Base-by-base conservation (phyloP, 2,797 vertebrate genomes). In the Sarcoramphus papa region DNA sequence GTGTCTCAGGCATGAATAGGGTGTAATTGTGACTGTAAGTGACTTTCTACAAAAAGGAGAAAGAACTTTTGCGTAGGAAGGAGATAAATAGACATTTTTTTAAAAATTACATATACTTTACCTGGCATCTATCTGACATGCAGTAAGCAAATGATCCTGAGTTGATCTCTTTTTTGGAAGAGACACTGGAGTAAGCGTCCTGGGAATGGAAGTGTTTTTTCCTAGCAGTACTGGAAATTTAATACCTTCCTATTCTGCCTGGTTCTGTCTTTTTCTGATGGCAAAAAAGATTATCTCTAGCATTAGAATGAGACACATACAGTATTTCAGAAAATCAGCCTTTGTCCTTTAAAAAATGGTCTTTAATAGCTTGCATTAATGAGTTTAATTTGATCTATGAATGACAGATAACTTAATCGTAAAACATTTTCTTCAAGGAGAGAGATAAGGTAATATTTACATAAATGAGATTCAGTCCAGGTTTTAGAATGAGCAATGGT, bases 371-470 rank as follows among this genome's bases (percentile, higher is more conserved):
- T 91, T 95, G 94, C 74, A 90, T 93, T 96, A 97, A 97, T 98
- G 84, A 95, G 72, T 79, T 96, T 97, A 91, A 96, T 97, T 97
- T 96, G 97, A 96, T 97, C 90, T 96, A 70, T 95, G 96, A 97
- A 94, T 97, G 91, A 84, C 65, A 95, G 93, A 93, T 90, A 95
- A 84, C 54, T 85, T 95, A 93, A 96, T 94, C 33, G 5, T 74
- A 90, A 78, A 68, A 45, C 72, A 33, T 93, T 86, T 89, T 90
- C 77, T 91, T 96, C 64, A 83, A 95, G 75, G 33, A 47, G 69
- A 92, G 53, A 86, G 75, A 91, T 83, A 93, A 90, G 73, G 60
- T 86, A 54, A 24, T 72, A 77, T 96, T 94, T 95, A 69, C 43
- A 60, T 24, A 54, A 54, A 68, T 37, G 54, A 54, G 37, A 53